These are phyloP conservation scores for Trypoxylus dichotomus DNA, from an alignment of 1,140 invertebrate species.

Conservation along the genomic window DNA sequence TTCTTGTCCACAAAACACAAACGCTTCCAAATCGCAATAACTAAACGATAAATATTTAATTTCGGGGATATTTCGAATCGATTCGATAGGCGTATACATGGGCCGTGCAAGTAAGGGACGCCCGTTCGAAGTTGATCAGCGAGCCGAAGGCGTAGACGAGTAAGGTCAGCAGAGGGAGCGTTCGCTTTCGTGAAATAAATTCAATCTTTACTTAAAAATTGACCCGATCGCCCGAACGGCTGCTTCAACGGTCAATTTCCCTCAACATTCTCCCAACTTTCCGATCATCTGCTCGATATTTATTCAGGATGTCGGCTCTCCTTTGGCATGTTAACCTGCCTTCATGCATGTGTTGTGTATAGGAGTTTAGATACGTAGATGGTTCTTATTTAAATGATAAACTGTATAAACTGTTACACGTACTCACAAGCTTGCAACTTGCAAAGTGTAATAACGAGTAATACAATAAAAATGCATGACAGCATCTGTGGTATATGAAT, in stretches of 20 bases:
- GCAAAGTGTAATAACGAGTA: too few relatives aligned
- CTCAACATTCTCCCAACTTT: neutral
- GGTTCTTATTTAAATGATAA: too few relatives aligned
- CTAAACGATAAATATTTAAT: neutral
- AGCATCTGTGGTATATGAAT: too few relatives aligned
- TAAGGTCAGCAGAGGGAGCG: neutral
- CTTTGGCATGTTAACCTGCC: neutral
- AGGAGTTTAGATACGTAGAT: too few relatives aligned
- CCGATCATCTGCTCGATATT: neutral
- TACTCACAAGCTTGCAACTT: too few relatives aligned
- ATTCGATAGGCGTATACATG: neutral
- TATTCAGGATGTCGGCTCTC: neutral
- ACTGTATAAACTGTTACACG: too few relatives aligned
- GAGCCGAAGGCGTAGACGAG: neutral
- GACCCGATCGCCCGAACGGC: neutral
- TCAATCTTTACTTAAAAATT: constrained; percentile 4
- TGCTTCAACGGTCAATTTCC: neutral
- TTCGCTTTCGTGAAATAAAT: neutral
- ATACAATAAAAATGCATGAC: too few relatives aligned
- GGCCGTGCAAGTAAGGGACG: neutral
- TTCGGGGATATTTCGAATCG: neutral
- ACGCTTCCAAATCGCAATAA: constrained; percentile 2
- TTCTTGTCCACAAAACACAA: neutral
- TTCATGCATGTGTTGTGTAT: too few relatives aligned
- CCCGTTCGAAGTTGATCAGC: neutral